phyloP scores from a whole-genome alignment of 2,113 vertebrate species.

The Anhinga rufa region DNA sequence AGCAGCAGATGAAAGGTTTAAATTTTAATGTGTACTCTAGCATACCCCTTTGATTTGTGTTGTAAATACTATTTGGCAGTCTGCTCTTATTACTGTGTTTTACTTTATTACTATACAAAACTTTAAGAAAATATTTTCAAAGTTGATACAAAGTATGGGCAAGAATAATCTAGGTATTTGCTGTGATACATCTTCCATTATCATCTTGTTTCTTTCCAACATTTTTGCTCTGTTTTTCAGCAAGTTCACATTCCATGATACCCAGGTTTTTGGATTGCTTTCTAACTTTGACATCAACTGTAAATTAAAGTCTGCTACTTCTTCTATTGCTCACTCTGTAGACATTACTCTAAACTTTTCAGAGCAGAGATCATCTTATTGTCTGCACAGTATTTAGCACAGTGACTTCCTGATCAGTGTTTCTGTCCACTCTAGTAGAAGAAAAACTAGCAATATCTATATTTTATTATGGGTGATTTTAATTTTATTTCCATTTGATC shows the following conservation, averaged over 20 bases:
- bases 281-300: background rate
- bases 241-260: background rate
- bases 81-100: background rate
- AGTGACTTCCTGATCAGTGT: background rate
- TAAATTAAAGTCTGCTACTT: background rate
- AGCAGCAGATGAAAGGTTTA: conserved; percentile 24
- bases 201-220: background rate
- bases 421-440: background rate
- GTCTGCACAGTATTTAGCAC: background rate
- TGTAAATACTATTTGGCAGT: background rate
- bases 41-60: conserved; percentile 1
- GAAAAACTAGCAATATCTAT: background rate
- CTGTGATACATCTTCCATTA: background rate
- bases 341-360: background rate
- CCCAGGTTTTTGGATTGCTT: background rate
- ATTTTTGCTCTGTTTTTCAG: background rate
- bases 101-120: background rate
- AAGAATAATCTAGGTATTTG: background rate
- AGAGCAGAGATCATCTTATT: background rate
- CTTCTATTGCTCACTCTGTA: background rate
- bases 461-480: background rate
- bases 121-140: background rate
- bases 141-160: background rate
- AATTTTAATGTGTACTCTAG: conserved; percentile 13
- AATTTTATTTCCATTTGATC: background rate